phyloP scores from a whole-genome alignment of 1,140 invertebrate species.

The Cherax quadricarinatus region DNA sequence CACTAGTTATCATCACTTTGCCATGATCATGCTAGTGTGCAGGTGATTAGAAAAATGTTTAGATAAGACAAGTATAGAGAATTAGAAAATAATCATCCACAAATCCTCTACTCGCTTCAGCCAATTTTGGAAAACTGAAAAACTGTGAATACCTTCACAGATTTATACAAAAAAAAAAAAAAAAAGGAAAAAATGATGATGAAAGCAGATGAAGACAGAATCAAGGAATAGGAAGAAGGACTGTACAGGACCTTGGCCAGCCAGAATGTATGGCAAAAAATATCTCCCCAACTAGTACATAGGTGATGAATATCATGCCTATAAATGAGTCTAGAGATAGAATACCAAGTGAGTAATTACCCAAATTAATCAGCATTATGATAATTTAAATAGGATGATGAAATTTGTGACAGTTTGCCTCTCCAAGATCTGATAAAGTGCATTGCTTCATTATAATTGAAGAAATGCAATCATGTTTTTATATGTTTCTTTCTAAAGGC shows the following conservation, averaged over 20 bases:
- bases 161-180: not conserved
- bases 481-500: conserved; percentile 66
- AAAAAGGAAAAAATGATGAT: not conserved
- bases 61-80: conserved; percentile 26
- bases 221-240: conserved; percentile 34
- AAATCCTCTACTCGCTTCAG: conserved; percentile 57
- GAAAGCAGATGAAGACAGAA: conserved; percentile 26
- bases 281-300: conserved; percentile 45
- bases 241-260: conserved; percentile 40
- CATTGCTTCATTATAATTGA: conserved; percentile 68
- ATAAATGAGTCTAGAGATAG: conserved; percentile 52
- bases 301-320: conserved; percentile 34
- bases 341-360: conserved; percentile 62
- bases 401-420: conserved; percentile 68
- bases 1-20: conserved; percentile 49
- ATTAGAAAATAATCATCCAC: conserved; percentile 47
- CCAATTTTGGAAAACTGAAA: conserved; percentile 30
- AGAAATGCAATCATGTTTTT: conserved; percentile 67
- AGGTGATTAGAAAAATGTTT: conserved; percentile 56
- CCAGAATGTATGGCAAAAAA: conserved; percentile 36
- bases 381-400: conserved; percentile 64
- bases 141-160: conserved; percentile 36
- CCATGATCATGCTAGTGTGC: conserved; percentile 47
- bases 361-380: conserved; percentile 67
- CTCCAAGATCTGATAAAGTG: conserved; percentile 68